Percentiles rank a stretch among this genome's conserved stretches.
These are phyloP conservation scores for Bombyx mori DNA, from an alignment of 1,140 invertebrate genomes.

Conservation along the genomic window ASM3026992v2 NC_085127.1:9642001-9642500, in stretches of 20 bases:
- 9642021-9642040: constrained; percentile 27
- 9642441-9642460: constrained; percentile 97
- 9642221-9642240: constrained; percentile 86
- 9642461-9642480: constrained; percentile 98
- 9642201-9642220: constrained; percentile 96
- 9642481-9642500: constrained; percentile 98
- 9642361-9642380: constrained; percentile 2
- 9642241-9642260: constrained; percentile 89
- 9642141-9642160: constrained; percentile 97
- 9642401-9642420: constrained; percentile 89
- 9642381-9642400: constrained; percentile 91
- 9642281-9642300: constrained; percentile 83
- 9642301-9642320: constrained; percentile 6
- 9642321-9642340: neutral
- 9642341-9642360: neutral
- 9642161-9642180: constrained; percentile 95
- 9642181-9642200: constrained; percentile 90
- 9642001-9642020: neutral
- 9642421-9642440: constrained; percentile 90
- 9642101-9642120: constrained; percentile 99
- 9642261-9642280: constrained; percentile 84
- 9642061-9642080: constrained; percentile 86
- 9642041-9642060: constrained; percentile 25
- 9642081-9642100: constrained; percentile 99
- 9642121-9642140: constrained; percentile 98